Conservation (phyloP, 1,140 invertebrate species). For the Eueides isabella region DNA sequence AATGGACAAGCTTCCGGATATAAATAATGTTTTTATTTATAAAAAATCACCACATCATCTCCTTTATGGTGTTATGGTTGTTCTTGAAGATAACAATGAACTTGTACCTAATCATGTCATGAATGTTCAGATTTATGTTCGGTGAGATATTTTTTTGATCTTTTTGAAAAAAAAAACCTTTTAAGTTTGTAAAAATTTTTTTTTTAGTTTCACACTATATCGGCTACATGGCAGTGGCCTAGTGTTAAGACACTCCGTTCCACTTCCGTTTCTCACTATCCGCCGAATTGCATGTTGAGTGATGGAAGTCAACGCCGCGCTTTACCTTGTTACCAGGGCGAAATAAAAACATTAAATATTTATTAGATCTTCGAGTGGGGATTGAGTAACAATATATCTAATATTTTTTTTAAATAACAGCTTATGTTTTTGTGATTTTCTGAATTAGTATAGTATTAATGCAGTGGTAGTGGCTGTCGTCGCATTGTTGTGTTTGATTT, state of each 20-base stretch:
- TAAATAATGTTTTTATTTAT: constrained; percentile 50
- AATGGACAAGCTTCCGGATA: constrained; percentile 48
- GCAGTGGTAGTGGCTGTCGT: too few species aligned
- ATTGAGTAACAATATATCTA: too few species aligned
- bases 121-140: constrained; percentile 50
- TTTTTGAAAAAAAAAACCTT: too few species aligned
- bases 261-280: too few species aligned
- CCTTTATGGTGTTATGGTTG: constrained; percentile 58
- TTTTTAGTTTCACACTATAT: background rate
- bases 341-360: too few species aligned
- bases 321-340: background rate
- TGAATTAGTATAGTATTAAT: too few species aligned
- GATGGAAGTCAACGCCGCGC: background rate
- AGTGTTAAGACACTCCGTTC: too few species aligned
- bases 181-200: background rate
- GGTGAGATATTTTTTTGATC: constrained; percentile 45
- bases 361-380: too few species aligned
- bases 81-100: constrained; percentile 36
- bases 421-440: too few species aligned
- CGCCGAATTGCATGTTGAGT: background rate
- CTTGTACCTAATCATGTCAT: constrained; percentile 26
- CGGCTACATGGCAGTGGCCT: background rate
- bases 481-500: too few species aligned
- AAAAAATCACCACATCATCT: constrained; percentile 55
- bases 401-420: too few species aligned